These are phyloP conservation scores for Passer domesticus DNA, from an alignment of 2,113 vertebrate genomes.

Conservation along the genomic window DNA sequence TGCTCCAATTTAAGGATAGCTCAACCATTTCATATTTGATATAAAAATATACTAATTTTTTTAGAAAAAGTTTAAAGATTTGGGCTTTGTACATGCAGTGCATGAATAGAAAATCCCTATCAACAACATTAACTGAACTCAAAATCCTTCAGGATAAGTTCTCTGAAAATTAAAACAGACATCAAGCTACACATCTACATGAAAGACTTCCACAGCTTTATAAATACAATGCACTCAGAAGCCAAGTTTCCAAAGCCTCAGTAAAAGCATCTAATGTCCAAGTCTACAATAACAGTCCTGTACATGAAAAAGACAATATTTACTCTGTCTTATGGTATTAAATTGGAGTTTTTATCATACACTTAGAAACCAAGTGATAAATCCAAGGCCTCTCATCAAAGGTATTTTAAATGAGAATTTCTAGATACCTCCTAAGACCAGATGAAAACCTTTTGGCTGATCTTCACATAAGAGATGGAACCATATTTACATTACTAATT, in stretches of 20 bases:
- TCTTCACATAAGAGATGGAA: background rate
- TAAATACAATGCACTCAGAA: background rate
- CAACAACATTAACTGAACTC: background rate
- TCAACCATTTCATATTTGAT: background rate
- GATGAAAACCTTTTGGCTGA: background rate
- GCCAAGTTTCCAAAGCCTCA: background rate
- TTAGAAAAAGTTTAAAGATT: background rate
- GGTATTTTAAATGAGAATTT: constrained; percentile 12
- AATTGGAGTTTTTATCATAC: background rate
- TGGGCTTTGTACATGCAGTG: background rate
- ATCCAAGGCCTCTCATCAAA: background rate
- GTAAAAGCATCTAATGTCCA: background rate
- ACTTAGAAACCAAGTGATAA: background rate
- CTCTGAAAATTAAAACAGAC: constrained; percentile 16
- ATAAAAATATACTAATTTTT: background rate
- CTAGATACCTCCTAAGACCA: background rate
- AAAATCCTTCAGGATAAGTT: constrained; percentile 6
- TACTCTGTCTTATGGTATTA: background rate
- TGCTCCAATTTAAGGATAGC: background rate
- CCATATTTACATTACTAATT: background rate
- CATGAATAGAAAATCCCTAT: background rate
- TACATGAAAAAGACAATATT: background rate
- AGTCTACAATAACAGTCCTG: background rate
- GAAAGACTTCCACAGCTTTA: background rate
- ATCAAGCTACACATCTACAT: background rate